Evolutionary conservation across 2,888 invertebrate genomes (phyloP).

Genomic region (Aphodius sticticus): DNA sequence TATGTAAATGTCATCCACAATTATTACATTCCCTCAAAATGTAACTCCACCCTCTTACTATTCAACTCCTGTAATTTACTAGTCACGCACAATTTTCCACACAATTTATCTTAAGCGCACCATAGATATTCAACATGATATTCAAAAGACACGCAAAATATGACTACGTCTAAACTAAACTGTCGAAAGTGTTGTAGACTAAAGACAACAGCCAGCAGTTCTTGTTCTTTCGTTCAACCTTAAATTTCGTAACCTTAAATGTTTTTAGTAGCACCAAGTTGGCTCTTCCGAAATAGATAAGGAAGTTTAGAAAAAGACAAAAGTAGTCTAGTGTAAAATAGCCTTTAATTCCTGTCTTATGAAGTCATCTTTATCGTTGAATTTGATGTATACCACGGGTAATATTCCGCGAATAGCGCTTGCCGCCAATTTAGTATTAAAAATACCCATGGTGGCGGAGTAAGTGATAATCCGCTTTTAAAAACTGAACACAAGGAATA

Average conservation of each 20-base stretch:
- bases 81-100: background rate
- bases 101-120: background rate
- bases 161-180: too few species aligned
- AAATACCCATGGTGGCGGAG: background rate
- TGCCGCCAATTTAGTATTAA: background rate
- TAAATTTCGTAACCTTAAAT: too few species aligned
- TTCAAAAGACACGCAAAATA: too few species aligned
- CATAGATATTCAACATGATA: background rate
- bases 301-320: too few species aligned
- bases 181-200: too few species aligned
- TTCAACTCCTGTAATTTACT: background rate
- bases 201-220: too few species aligned
- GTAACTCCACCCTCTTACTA: background rate
- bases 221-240: too few species aligned
- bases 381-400: background rate
- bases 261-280: too few species aligned
- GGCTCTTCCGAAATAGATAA: too few species aligned
- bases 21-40: constrained; percentile 7
- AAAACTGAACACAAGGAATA: background rate
- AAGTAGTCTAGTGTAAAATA: too few species aligned
- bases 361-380: too few species aligned
- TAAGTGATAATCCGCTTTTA: background rate
- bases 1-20: constrained; percentile 23
- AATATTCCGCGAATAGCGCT: background rate
- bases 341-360: too few species aligned